phyloP scores from a whole-genome alignment of 2,888 invertebrate genomes.

The Tetranychus truncatus region DNA sequence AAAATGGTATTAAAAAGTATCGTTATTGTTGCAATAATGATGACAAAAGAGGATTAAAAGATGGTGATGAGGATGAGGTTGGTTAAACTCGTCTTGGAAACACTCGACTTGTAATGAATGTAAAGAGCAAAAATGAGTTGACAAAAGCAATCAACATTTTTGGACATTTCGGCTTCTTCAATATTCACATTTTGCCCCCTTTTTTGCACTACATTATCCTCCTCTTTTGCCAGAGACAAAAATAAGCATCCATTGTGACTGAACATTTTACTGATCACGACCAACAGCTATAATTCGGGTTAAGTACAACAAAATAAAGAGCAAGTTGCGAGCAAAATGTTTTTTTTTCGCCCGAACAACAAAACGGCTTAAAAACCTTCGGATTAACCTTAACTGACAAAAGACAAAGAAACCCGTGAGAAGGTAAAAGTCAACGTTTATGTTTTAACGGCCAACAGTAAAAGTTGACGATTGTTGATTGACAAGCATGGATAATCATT shows the following conservation, averaged over 20 bases:
- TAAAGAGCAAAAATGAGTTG: background rate
- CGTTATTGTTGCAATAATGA: background rate
- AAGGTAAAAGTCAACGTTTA: background rate
- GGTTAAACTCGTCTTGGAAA: background rate
- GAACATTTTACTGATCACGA: background rate
- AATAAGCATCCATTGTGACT: background rate
- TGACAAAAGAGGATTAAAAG: background rate
- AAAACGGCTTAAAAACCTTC: background rate
- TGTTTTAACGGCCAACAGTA: background rate
- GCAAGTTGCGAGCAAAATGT: background rate
- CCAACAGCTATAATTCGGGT: background rate
- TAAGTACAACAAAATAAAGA: background rate
- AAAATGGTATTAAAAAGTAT: background rate
- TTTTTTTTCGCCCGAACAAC: background rate
- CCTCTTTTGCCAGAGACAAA: background rate
- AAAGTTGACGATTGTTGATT: background rate
- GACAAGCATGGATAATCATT: conserved; percentile 9
- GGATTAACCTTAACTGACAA: background rate
- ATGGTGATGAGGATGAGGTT: conserved; percentile 7
- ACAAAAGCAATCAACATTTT: background rate
- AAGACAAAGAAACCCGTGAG: background rate
- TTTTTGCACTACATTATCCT: background rate
- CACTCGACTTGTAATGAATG: no score
- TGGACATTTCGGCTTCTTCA: background rate
- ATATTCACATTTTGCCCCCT: background rate